Evolutionary conservation across 2,113 vertebrate species (phyloP).

Genomic region (Galbula dea): DNA sequence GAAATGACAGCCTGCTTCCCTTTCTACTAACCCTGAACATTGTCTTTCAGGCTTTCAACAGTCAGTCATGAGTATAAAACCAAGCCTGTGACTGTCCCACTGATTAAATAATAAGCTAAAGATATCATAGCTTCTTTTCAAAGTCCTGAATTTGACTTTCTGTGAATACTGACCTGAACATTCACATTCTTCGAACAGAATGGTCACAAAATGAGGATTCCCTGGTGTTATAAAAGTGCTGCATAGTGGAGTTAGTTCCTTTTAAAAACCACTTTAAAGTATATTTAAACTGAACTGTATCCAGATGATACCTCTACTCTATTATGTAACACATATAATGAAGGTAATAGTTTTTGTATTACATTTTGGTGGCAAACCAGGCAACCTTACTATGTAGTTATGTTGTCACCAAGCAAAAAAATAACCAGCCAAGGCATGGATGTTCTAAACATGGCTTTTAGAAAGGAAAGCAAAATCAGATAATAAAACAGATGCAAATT

Average conservation of each 20-base stretch:
- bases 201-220: conserved; percentile 31
- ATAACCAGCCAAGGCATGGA: background rate
- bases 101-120: conserved; percentile 48
- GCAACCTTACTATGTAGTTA: background rate
- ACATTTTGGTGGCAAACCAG: background rate
- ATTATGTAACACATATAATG: conserved; percentile 1
- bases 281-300: conserved; percentile 19
- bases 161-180: conserved; percentile 31
- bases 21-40: background rate
- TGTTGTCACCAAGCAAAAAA: background rate
- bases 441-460: background rate
- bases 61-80: conserved; percentile 26
- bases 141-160: conserved; percentile 23
- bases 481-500: background rate
- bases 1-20: conserved; percentile 30
- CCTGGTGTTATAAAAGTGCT: conserved; percentile 5
- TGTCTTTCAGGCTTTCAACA: conserved; percentile 30
- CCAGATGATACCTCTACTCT: background rate
- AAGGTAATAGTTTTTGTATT: background rate
- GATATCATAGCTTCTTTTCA: conserved; percentile 22
- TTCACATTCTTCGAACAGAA: background rate
- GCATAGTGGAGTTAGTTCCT: conserved; percentile 1
- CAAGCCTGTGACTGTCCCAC: background rate
- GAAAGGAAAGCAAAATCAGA: background rate
- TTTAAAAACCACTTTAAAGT: conserved; percentile 38